Base-by-base conservation (phyloP, 2,797 vertebrate genomes). In the Onychomys torridus region DNA sequence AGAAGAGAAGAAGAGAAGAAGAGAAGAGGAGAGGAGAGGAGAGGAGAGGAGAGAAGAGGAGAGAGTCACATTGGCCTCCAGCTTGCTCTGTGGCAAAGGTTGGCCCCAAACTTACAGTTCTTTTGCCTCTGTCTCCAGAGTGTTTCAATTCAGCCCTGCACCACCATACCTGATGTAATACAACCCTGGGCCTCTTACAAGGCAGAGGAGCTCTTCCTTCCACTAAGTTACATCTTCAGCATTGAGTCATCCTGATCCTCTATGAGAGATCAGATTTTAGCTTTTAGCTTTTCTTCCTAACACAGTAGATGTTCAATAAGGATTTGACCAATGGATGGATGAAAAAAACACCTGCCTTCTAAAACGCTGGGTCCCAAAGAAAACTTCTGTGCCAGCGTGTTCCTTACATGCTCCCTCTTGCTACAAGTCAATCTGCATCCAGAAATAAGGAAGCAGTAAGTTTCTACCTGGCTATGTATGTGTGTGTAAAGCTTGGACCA, bases 371-470 rank as follows among this genome's bases (percentile, higher is more conserved):
- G 29, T 52, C 71, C 55, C 3, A 32, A 76, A 81, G 23, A 86
- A 76, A 63, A 91, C 19, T 37, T 95, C 37, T 55, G 5, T 23
- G 29, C 27, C 37, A 40, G 67, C 12, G 10, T 93, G 40, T 83
- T 61, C 85, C 57, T 86, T 59, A 46, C 49, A 49, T 5, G 46
- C 21, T 25, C 73, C 27, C 21, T 95, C 76, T 93, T 79, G 67
- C 79, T 82, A 71, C 23, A 84, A 95, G 78, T 46, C 85, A 40
- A 46, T 46, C 52, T 94, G 59, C 92, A 86, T 90, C 90, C 93
- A 76, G 75, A 93, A 95, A 87, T 71, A 94, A 61, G 52, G 71
- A 95, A 91, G 89, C 11, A n/a, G 11, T 29, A 92, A 81, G 67
- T 90, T 63, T 57, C 61, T 25, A 29, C 29, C 52, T 12, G 11